Evolutionary conservation across 2,113 vertebrate species (phyloP), one percentile per base, ranked within the genome.

Genomic region (Neotragus moschatus): DNA sequence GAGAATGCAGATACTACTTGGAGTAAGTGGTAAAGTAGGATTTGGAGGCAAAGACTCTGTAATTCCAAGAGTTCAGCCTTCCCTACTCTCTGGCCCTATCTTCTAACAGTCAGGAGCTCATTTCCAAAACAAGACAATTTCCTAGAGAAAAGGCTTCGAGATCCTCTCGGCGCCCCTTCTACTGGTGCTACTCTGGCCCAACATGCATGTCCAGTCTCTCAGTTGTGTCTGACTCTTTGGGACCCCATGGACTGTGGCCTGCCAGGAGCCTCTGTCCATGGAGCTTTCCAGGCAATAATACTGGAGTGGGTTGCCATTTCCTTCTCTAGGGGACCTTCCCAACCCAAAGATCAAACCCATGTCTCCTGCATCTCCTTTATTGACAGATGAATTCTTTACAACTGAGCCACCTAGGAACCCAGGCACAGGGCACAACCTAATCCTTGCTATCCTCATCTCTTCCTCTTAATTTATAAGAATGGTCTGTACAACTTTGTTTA

Each of bases 361-460:
- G 1, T 15, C 39, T 43, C 12, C 39, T 7, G 39, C 12, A 7
- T 43, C 70, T 75, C 21, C 70, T 73, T 43, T 43, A 73, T 15
- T 26, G 70, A 23, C 39, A 43, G 23, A 26, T 0, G 3, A 23
- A 75, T 43, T 26, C 39, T 26, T 26, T 43, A 43, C 70, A 23
- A 43, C 23, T 43, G 70, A 15, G 70, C 70, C 70, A 75, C 36
- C 12, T 43, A 26, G 70, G 70, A 75, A 43, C 11, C 11, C 61
- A 70, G 80, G 21, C 26, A 39, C 16, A 23, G 8, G 80, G 39
- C 58, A 15, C 23, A 28, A 7, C 36, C 15, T 39, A 51, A 63
- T 25, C 73, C 36, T 21, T 73, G 7, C 33, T 85, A 45, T 33
- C 26, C 6, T 28, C 10, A 63, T 7, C 23, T 17, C 87, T 39